phyloP scores from a whole-genome alignment of 2,113 vertebrate species.

The Halcyon senegalensis region DNA sequence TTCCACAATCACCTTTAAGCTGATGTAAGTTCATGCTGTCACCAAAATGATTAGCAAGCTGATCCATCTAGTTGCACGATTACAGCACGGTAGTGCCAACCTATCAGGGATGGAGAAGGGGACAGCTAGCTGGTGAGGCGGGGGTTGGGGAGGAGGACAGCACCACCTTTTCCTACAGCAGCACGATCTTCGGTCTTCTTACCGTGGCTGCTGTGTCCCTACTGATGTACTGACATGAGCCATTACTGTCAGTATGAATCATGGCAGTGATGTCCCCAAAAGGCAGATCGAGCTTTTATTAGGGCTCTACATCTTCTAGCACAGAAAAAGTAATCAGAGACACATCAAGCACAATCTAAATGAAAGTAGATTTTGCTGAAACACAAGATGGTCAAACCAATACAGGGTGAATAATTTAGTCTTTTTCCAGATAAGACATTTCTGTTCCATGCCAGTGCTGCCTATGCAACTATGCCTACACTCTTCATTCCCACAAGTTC shows the following conservation, averaged over 20 bases:
- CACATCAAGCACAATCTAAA: neutral
- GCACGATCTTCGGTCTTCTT: rapidly evolving
- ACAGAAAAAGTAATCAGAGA: neutral
- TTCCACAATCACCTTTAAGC: slow-evolving; percentile 7
- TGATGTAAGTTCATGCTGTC: neutral
- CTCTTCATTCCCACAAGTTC: neutral
- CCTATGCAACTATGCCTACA: neutral
- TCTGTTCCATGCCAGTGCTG: neutral
- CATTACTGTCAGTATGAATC: neutral
- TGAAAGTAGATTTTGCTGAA: neutral
- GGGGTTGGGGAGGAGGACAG: rapidly evolving
- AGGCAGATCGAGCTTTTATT: neutral
- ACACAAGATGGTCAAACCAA: neutral
- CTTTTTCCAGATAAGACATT: neutral
- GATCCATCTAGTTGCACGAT: neutral
- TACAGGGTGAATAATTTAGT: neutral
- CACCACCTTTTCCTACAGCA: neutral
- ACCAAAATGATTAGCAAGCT: neutral
- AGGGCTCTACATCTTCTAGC: neutral
- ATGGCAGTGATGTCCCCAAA: neutral
- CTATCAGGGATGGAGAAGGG: rapidly evolving
- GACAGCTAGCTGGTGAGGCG: neutral
- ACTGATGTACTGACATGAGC: neutral
- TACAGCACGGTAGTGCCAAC: neutral
- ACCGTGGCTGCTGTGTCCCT: neutral